phyloP scores from a whole-genome alignment of 1,140 invertebrate genomes.

The Uloborus diversus region DNA sequence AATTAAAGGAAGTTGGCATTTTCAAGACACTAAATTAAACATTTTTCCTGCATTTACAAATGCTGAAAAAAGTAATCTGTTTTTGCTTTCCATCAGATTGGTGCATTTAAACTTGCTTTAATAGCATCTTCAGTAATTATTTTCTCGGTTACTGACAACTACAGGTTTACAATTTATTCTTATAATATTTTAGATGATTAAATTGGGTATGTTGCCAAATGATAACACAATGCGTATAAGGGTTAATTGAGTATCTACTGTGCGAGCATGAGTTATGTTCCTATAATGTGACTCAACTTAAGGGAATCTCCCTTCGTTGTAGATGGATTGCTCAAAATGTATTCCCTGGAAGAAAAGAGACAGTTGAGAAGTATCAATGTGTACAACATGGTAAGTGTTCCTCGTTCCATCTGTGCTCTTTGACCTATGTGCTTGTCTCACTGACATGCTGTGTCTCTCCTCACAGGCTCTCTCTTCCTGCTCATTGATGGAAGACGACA shows the following conservation, averaged over 20 bases:
- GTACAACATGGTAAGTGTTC: slow-evolving; percentile 69
- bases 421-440: background rate
- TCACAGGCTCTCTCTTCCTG: slow-evolving; percentile 76
- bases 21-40: too few relatives aligned
- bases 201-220: too few relatives aligned
- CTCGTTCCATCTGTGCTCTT: background rate
- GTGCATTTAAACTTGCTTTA: too few relatives aligned
- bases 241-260: background rate
- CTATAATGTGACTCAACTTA: background rate
- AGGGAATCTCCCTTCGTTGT: slow-evolving; percentile 62
- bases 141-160: too few relatives aligned
- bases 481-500: slow-evolving; percentile 73
- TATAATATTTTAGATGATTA: too few relatives aligned
- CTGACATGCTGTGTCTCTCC: slow-evolving; percentile 7
- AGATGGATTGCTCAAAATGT: slow-evolving; percentile 80
- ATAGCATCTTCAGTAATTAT: too few relatives aligned
- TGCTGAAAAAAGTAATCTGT: too few relatives aligned
- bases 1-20: too few relatives aligned
- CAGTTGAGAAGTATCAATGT: slow-evolving; percentile 76
- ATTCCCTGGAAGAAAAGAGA: slow-evolving; percentile 72
- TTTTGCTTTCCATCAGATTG: too few relatives aligned
- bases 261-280: background rate
- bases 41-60: too few relatives aligned
- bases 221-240: too few relatives aligned
- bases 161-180: too few relatives aligned